Evolutionary conservation across 1,140 invertebrate genomes (phyloP).

Genomic region (Branchinecta lindahli): DNA sequence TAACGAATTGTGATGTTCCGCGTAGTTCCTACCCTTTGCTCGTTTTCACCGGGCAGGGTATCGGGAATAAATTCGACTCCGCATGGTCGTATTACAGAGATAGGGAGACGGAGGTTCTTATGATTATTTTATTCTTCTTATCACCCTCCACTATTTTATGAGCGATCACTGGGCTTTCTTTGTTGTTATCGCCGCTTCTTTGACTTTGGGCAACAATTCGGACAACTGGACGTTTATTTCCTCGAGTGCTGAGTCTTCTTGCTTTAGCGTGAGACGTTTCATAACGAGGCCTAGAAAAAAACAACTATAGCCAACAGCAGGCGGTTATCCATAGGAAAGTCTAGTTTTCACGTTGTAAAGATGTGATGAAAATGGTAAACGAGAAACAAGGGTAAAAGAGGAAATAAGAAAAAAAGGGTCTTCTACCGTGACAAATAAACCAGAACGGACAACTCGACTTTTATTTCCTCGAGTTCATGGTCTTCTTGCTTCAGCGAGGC

Average conservation of each 20-base stretch:
- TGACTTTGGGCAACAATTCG: slow-evolving; percentile 34
- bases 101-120: too few relatives aligned
- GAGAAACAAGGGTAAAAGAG: slow-evolving; percentile 22
- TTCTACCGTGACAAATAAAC: neutral
- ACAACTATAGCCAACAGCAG: slow-evolving; percentile 23
- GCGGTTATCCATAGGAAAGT: neutral
- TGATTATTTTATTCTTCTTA: too few relatives aligned
- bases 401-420: neutral
- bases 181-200: slow-evolving; percentile 37
- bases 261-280: slow-evolving; percentile 39
- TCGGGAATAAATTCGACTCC: too few relatives aligned
- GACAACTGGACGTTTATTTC: slow-evolving; percentile 31
- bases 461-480: too few relatives aligned
- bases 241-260: slow-evolving; percentile 31
- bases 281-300: slow-evolving; percentile 41
- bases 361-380: neutral
- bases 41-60: too few relatives aligned
- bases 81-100: too few relatives aligned
- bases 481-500: too few relatives aligned
- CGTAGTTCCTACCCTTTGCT: too few relatives aligned
- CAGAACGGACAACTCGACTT: neutral
- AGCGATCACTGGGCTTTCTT: slow-evolving; percentile 28
- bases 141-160: neutral
- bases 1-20: too few relatives aligned
- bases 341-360: neutral